phyloP scores from a whole-genome alignment of 2,888 invertebrate species.

The Conops quadrifasciatus region DNA sequence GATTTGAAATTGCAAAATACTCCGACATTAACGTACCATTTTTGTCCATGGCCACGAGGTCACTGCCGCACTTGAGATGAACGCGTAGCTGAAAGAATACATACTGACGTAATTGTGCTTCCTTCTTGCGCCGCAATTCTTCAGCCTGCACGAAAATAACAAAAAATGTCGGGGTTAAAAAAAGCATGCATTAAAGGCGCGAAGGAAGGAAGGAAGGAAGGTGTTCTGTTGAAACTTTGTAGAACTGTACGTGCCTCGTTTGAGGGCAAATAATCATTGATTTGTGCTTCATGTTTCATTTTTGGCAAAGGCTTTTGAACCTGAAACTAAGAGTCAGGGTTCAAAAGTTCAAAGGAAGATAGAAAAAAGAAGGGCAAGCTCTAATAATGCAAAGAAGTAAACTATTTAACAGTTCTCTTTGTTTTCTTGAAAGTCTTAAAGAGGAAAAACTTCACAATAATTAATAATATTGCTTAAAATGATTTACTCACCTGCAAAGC shows the following conservation, averaged over 20 bases:
- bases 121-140: slow-evolving; percentile 75
- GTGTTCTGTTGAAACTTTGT: not conserved
- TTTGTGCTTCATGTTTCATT: no score
- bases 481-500: slow-evolving; percentile 50
- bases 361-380: not conserved
- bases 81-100: slow-evolving; percentile 92
- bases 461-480: no score
- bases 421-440: no score
- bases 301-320: not conserved
- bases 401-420: no score
- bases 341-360: not conserved
- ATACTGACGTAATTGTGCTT: slow-evolving; percentile 81
- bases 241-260: no score
- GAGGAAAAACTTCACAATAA: no score
- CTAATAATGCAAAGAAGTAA: no score
- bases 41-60: slow-evolving; percentile 92
- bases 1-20: not conserved
- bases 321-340: not conserved
- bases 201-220: not conserved
- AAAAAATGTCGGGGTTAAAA: slow-evolving; percentile 10
- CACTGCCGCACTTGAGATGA: slow-evolving; percentile 86
- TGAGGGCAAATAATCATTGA: no score
- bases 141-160: slow-evolving; percentile 67
- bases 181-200: not conserved
- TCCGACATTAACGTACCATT: slow-evolving; percentile 73